These are phyloP conservation scores for Brassicogethes aeneus DNA, from an alignment of 2,888 invertebrate species.

Conservation along the genomic window DNA sequence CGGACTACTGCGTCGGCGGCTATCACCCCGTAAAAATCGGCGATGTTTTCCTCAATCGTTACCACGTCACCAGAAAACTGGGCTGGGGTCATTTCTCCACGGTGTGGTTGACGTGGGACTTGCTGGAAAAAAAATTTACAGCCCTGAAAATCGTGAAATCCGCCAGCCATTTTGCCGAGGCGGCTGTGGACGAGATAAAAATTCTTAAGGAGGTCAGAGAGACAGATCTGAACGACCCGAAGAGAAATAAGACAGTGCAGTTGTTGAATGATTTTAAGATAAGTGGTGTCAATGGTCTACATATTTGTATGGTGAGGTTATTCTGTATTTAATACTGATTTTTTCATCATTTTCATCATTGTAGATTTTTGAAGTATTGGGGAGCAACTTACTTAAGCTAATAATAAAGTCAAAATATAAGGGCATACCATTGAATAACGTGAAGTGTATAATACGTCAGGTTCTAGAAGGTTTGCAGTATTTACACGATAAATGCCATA, in stretches of 20 bases:
- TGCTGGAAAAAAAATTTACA: slow-evolving; percentile 88
- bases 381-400: slow-evolving; percentile 94
- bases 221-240: slow-evolving; percentile 84
- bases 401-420: slow-evolving; percentile 97
- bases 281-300: slow-evolving; percentile 94
- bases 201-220: slow-evolving; percentile 92
- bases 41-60: slow-evolving; percentile 83
- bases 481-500: slow-evolving; percentile 94
- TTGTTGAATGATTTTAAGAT: slow-evolving; percentile 98
- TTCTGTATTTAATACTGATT: neutral
- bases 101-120: slow-evolving; percentile 99
- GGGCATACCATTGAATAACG: slow-evolving; percentile 93
- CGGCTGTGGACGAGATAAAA: slow-evolving; percentile 98
- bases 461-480: slow-evolving; percentile 93
- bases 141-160: slow-evolving; percentile 99
- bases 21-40: slow-evolving; percentile 99
- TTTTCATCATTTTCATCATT: neutral
- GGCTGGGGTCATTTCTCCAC: slow-evolving; percentile 99
- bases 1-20: slow-evolving; percentile 95
- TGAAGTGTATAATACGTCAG: slow-evolving; percentile 91
- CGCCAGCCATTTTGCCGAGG: slow-evolving; percentile 97
- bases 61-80: slow-evolving; percentile 93
- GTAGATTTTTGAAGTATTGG: slow-evolving; percentile 82
- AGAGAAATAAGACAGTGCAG: slow-evolving; percentile 94
- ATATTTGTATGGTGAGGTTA: slow-evolving; percentile 86